A percentile compares a stretch with the other conserved stretches of the same genome.
Evolutionary conservation across 2,888 invertebrate genomes (phyloP).

Genomic region (Heliconius ismenius): DNA sequence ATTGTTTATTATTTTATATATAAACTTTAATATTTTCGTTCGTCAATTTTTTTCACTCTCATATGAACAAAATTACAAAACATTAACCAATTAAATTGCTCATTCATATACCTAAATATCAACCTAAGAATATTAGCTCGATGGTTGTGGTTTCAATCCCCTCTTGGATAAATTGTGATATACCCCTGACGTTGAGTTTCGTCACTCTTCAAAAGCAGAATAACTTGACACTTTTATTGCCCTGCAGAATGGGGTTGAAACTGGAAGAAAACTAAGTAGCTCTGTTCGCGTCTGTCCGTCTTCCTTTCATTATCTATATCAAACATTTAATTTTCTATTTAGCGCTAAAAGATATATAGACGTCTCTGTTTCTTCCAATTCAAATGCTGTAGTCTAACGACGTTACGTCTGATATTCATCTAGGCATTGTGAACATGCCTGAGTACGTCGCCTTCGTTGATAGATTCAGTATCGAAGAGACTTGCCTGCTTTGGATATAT

Average conservation of each 20-base stretch:
- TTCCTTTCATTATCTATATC: not conserved
- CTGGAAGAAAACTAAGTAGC: not conserved
- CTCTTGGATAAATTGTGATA: not conserved
- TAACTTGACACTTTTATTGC: not conserved
- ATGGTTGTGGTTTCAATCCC: not conserved
- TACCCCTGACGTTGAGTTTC: no score
- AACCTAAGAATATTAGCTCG: no score
- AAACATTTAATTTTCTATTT: conserved; percentile 13
- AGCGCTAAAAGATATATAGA: conserved; percentile 3
- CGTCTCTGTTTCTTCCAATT: conserved; percentile 21
- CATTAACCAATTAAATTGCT: no score
- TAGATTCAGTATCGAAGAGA: conserved; percentile 45
- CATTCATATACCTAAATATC: no score
- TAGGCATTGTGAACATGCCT: conserved; percentile 46
- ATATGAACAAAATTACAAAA: no score
- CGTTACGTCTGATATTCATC: conserved; percentile 48
- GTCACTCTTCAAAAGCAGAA: not conserved
- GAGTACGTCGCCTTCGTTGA: conserved; percentile 41
- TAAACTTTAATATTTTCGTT: not conserved
- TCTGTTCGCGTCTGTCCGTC: not conserved
- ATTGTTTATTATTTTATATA: not conserved
- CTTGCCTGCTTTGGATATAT: conserved; percentile 44
- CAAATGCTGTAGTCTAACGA: conserved; percentile 32
- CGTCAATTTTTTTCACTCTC: no score
- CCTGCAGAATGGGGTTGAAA: not conserved